phyloP scores from a whole-genome alignment of 2,888 invertebrate genomes.

The Tromatobia lineatoria region DNA sequence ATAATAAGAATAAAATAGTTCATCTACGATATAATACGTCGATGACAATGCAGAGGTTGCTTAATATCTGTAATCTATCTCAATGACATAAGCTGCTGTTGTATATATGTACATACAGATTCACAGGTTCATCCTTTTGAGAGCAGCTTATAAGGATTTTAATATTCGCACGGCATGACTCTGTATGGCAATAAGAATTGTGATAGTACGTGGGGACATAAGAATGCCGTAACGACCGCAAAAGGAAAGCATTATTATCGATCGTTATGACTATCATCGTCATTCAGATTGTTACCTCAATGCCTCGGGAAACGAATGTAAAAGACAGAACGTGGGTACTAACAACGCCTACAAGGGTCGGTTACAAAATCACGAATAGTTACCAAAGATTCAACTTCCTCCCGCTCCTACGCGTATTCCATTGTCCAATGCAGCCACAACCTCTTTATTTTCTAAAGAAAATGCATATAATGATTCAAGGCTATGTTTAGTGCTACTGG shows the following conservation, averaged over 20 bases:
- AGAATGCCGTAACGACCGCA: conserved; percentile 62
- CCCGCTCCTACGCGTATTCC: conserved; percentile 56
- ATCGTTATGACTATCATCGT: conserved; percentile 37
- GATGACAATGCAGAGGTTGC: too few relatives aligned
- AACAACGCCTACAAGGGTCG: conserved; percentile 59
- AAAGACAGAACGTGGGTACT: conserved; percentile 33
- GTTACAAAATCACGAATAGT: conserved; percentile 62
- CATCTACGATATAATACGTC: too few relatives aligned
- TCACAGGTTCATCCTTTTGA: not conserved
- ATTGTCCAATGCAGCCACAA: conserved; percentile 43
- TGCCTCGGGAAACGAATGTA: conserved; percentile 25
- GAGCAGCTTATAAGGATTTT: not conserved
- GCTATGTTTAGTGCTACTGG: not conserved
- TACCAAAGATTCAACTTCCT: conserved; percentile 49
- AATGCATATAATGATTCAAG: too few relatives aligned
- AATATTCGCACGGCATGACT: conserved; percentile 48
- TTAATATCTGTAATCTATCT: too few relatives aligned
- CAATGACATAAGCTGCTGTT: not conserved
- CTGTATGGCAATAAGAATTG: conserved; percentile 44
- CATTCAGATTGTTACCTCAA: conserved; percentile 14
- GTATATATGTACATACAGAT: not conserved
- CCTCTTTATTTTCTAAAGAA: conserved; percentile 21
- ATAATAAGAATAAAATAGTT: too few relatives aligned
- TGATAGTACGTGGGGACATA: conserved; percentile 56
- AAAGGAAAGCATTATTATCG: conserved; percentile 59